A percentile compares a stretch with the other conserved stretches of the same genome.
These are phyloP conservation scores for Xiphorhynchus erythropygius DNA, from an alignment of 2,797 vertebrate genomes.

Conservation along the genomic window DNA sequence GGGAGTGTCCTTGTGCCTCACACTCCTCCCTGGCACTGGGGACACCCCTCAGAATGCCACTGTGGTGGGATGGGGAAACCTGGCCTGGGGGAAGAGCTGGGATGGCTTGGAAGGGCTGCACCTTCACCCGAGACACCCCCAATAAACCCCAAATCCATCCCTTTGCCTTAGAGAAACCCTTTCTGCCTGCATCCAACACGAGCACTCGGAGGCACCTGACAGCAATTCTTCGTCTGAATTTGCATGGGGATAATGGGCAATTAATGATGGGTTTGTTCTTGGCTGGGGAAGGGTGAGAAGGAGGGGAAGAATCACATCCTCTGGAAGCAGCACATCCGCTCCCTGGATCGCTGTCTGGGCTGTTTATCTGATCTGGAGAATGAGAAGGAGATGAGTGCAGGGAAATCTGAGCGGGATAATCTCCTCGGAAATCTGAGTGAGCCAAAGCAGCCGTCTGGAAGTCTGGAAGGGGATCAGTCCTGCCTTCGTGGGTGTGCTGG, in stretches of 20 bases:
- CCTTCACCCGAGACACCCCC: rapidly evolving
- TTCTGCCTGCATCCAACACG: rapidly evolving
- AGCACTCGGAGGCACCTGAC: not conserved
- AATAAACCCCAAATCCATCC: not conserved
- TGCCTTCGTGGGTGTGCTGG: rapidly evolving
- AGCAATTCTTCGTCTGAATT: not conserved
- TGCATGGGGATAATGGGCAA: not conserved
- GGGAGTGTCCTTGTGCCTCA: not conserved
- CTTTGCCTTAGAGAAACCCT: not conserved
- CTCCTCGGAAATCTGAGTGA: not conserved
- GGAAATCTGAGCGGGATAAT: not conserved
- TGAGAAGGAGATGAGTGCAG: not conserved
- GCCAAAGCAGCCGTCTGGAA: not conserved
- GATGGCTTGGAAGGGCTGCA: not conserved
- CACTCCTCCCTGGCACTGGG: not conserved
- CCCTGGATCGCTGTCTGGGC: not conserved
- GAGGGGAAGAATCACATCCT: not conserved
- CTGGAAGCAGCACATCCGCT: not conserved
- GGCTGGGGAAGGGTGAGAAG: not conserved
- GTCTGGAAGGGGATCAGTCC: not conserved
- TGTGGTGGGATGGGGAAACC: not conserved
- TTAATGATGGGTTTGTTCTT: not conserved
- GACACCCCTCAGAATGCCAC: not conserved
- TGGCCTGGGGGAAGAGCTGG: not conserved
- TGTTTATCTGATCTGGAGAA: not conserved